Conservation (phyloP, 1,140 invertebrate genomes). For the Aphidius gifuensis region DNA sequence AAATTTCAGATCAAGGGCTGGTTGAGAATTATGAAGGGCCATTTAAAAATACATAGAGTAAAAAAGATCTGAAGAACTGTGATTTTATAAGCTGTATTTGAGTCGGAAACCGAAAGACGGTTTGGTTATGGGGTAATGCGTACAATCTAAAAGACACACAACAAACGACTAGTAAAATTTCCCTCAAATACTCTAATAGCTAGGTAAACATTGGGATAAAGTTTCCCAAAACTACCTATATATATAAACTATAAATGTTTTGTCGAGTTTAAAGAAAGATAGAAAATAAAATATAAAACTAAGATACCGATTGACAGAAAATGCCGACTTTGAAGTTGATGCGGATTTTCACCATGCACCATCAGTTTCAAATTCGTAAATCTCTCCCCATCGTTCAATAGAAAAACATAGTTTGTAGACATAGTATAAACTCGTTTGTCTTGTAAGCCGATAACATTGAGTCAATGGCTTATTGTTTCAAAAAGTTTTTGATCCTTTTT, state of each 20-base stretch:
- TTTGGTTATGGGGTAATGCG: too few relatives aligned
- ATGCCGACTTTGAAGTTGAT: conserved; percentile 42
- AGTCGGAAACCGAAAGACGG: too few relatives aligned
- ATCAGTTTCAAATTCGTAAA: conserved; percentile 43
- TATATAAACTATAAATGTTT: too few relatives aligned
- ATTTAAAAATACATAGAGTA: too few relatives aligned
- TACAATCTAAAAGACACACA: too few relatives aligned
- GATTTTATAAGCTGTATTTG: too few relatives aligned
- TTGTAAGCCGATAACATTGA: conserved; percentile 57
- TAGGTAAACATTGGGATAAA: conserved; percentile 44
- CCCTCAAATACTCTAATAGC: conserved; percentile 52
- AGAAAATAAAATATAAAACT: conserved; percentile 18
- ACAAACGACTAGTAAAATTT: conserved; percentile 26
- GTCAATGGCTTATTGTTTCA: conserved; percentile 52
- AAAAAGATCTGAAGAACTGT: too few relatives aligned
- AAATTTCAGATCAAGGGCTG: too few relatives aligned
- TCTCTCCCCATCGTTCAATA: conserved; percentile 16
- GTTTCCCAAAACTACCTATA: too few relatives aligned
- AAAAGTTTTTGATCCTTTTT: conserved; percentile 13
- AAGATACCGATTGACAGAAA: conserved; percentile 2
- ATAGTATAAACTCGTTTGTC: conserved; percentile 39
- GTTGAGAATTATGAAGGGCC: too few relatives aligned
- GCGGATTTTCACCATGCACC: conserved; percentile 33
- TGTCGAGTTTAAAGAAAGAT: conserved; percentile 14
- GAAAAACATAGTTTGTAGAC: too few relatives aligned